Percentiles rank a stretch among this genome's conserved stretches.
These are phyloP conservation scores for Anoncus sp. DNA, from an alignment of 2,888 invertebrate genomes.

Conservation along the genomic window DNA sequence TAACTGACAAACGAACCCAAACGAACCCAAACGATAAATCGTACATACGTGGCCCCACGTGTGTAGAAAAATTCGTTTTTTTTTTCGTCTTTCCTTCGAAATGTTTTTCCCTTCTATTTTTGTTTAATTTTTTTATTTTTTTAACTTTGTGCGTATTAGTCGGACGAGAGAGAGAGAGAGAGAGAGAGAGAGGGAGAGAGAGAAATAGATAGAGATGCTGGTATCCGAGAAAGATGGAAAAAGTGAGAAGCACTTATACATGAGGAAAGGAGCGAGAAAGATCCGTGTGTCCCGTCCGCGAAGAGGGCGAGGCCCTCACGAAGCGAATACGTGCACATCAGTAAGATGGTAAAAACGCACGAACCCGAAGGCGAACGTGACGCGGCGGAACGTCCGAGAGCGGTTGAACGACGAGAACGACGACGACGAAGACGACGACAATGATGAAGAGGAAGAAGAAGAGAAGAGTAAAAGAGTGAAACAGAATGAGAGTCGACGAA, in stretches of 20 bases:
- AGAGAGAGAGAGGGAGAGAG: conserved; percentile 38
- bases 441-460: conserved; percentile 38
- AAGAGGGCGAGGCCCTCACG: conserved; percentile 72
- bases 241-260: conserved; percentile 67
- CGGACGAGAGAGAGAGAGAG: conserved; percentile 40
- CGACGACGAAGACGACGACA: conserved; percentile 17
- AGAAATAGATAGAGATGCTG: conserved; percentile 29
- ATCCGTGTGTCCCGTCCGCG: conserved; percentile 58
- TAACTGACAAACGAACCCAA: conserved; percentile 43
- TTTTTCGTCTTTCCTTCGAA: conserved; percentile 46
- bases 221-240: conserved; percentile 65
- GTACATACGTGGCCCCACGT: conserved; percentile 60
- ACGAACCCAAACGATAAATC: conserved; percentile 56
- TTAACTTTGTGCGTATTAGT: conserved; percentile 54
- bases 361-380: conserved; percentile 74
- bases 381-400: conserved; percentile 72
- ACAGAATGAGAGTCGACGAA: conserved; percentile 43
- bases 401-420: conserved; percentile 51
- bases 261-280: conserved; percentile 51
- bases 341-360: conserved; percentile 70
- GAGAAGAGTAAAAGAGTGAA: conserved; percentile 45
- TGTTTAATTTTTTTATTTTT: conserved; percentile 13
- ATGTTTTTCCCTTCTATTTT: conserved; percentile 37
- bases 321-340: conserved; percentile 71
- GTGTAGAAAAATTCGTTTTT: conserved; percentile 43